A percentile compares a stretch with the other conserved stretches of the same genome.
Evolutionary conservation across 2,797 vertebrate species (phyloP).

Genomic region (Gallinago nigripennis): DNA sequence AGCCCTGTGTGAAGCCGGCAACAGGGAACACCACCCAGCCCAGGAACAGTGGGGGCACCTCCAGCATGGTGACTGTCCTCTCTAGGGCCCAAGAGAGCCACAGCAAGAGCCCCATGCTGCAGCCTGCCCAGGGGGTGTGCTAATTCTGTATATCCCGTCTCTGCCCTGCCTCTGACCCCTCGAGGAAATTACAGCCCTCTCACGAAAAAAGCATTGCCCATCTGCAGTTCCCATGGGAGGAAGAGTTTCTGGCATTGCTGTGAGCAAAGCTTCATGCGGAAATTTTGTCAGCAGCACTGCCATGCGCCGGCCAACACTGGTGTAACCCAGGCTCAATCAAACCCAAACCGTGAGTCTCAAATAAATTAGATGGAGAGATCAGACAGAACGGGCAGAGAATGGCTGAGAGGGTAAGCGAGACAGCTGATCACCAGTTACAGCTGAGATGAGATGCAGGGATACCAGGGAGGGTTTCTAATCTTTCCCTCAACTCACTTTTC

Average conservation of each 20-base stretch:
- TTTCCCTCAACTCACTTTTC: not conserved
- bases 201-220: constrained; percentile 17
- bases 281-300: constrained; percentile 41
- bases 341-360: constrained; percentile 17
- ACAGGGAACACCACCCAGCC: not conserved
- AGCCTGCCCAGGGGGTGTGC: not conserved
- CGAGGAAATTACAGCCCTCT: constrained; percentile 37
- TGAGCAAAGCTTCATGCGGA: not conserved
- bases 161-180: constrained; percentile 33
- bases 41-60: not conserved
- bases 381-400: constrained; percentile 42
- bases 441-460: not conserved
- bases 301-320: constrained; percentile 22
- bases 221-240: constrained; percentile 27
- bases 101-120: not conserved
- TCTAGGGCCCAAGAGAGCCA: not conserved
- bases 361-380: constrained; percentile 9
- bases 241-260: constrained; percentile 22
- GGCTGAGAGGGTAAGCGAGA: not conserved
- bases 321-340: constrained; percentile 32
- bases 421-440: not conserved
- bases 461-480: not conserved
- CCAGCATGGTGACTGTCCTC: not conserved
- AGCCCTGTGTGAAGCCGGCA: not conserved
- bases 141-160: not conserved